Evolutionary conservation across 2,797 vertebrate genomes (phyloP), one percentile per base, ranked within the genome.

Genomic region (Sphaeramia orbicularis): DNA sequence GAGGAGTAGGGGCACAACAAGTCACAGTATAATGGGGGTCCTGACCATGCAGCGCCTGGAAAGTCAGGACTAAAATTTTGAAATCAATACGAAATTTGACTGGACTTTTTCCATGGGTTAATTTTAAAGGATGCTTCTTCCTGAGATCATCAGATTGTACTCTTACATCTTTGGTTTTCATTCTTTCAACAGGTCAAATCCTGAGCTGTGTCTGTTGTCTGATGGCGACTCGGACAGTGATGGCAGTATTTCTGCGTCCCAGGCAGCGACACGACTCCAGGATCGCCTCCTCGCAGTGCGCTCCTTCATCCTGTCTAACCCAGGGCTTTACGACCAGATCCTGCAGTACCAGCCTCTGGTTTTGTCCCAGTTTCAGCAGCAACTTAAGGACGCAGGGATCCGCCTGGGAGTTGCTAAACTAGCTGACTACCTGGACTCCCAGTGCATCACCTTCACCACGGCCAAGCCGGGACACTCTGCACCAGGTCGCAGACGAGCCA

Each of bases 391-490:
- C 0, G 94, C 92, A 0, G 98, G 97, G 45, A 93, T 99, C 80
- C 93, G 87, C 7, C 84, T 99, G 44, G 93, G 95, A 1, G 87
- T 92, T 0, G 84, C 92, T 66, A 96, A 95, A 79, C 93, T 99
- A 64, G 77, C 96, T 60, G 94, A 97, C 85, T 96, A 96, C 68
- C 89, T 99, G 57, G 98, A 99, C 54, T 90, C 96, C 35, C 96
- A 97, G 68, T 96, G 97, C 63, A 93, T 99, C 80, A 99, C 97
- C 12, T 95, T 96, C 70, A 99, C 96, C 60, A 98, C 95, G 0
- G 96, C 96, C 0, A 92, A 92, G 67, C 93, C 88, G 0, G 95
- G 95, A 0, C 78, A 81, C 3, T 0, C 78, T 0, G 75, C 76
- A 1, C 36, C 84, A 6, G 18, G 81, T 24, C 82, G 80, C n/a